Conservation (phyloP, 2,797 vertebrate species). For the Gambelia wislizenii region DNA sequence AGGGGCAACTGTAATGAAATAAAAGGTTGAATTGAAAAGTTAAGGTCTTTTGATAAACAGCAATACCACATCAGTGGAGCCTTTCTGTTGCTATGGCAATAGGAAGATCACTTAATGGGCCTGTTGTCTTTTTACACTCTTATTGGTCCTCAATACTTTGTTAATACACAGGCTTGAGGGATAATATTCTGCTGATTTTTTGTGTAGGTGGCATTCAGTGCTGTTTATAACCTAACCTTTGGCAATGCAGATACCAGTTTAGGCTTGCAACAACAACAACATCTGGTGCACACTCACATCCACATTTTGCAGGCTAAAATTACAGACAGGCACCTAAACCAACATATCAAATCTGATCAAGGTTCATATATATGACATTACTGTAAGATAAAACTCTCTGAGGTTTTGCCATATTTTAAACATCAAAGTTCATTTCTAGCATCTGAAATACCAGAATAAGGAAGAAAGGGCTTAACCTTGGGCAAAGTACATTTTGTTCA, state of each 20-base stretch:
- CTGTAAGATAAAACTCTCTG: background rate
- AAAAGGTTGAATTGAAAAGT: slow-evolving; percentile 69
- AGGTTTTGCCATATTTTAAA: background rate
- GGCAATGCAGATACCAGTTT: slow-evolving; percentile 43
- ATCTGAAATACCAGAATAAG: background rate
- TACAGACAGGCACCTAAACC: background rate
- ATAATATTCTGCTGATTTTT: slow-evolving; percentile 48
- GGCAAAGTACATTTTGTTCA: background rate
- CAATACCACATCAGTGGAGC: slow-evolving; percentile 59
- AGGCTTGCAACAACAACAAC: slow-evolving; percentile 38
- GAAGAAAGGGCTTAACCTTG: background rate
- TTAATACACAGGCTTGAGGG: slow-evolving; percentile 35
- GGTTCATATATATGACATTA: background rate
- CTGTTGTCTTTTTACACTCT: slow-evolving; percentile 38
- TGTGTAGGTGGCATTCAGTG: slow-evolving; percentile 37
- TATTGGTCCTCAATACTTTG: slow-evolving; percentile 38
- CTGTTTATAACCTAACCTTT: slow-evolving; percentile 54
- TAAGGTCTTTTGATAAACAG: slow-evolving; percentile 73
- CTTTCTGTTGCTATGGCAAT: slow-evolving; percentile 67
- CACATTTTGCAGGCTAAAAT: slow-evolving; percentile 5
- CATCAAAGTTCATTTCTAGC: background rate
- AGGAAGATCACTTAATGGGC: slow-evolving; percentile 45
- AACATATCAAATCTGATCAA: background rate
- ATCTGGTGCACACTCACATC: background rate
- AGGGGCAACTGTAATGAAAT: too few relatives aligned